Base-by-base conservation (phyloP, 2,113 vertebrate species). In the Arenaria interpres region DNA sequence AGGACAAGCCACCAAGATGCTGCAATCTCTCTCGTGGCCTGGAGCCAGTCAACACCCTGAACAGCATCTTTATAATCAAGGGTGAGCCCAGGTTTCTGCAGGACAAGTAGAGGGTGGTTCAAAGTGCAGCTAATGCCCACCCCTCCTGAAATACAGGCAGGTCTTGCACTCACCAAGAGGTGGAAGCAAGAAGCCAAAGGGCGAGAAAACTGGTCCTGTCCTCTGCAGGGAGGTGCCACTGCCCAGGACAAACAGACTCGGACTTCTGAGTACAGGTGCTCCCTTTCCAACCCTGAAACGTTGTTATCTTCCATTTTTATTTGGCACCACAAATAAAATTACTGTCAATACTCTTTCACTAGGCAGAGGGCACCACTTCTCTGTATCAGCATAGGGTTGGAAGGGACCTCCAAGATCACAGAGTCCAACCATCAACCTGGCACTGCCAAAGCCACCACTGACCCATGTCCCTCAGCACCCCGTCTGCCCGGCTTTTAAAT, bases 1-100 rank as follows among this genome's bases (percentile, higher is more conserved):
- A 0, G 78, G 33, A 57, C 18, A 37, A 37, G 63, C 39, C 28
- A 62, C 27, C 0, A 1, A 19, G 16, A 64, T 33, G 33, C 53
- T 35, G 75, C 41, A 46, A 48, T 20, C 37, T 60, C 76, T 59
- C 73, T 35, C 2, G 0, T 19, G 16, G 24, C n/a, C 75, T 74
- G 74, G 60, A 85, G n/a, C 59, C 59, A 59, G 45, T 14, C 59
- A 60, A 23, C 10, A 25, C 30, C 35, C 41, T 48, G 27, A 74
- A 66, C n/a, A 5, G 10, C 59, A 81, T 12, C 2, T 8, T 75
- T 67, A 19, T 63, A 35, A 35, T 6, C 57, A 67, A 7, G 2
- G 2, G 50, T 39, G 15, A 57, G 10, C 21, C 22, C 73, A 74
- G 50, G 85, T 57, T 81, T 90, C 64, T 46, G 28, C 41, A 53